A percentile compares a stretch with the other conserved stretches of the same genome.
phyloP scores from a whole-genome alignment of 2,797 vertebrate genomes.

The Alectoris magna region DNA sequence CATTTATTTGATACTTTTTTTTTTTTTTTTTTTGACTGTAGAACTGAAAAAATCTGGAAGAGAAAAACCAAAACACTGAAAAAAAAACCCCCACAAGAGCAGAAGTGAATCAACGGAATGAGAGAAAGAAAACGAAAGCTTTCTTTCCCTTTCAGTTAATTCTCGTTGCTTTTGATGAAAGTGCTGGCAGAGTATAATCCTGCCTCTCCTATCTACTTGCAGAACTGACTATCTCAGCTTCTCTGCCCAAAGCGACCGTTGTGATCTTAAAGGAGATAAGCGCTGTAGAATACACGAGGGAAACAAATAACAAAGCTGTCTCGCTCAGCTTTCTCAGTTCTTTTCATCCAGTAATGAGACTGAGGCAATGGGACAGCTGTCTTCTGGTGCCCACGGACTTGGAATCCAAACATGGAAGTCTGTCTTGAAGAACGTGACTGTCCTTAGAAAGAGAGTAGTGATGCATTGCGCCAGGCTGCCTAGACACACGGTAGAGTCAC shows the following conservation, averaged over 20 bases:
- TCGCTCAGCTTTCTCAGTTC: background rate
- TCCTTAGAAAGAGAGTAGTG: no score
- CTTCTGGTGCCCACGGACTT: background rate
- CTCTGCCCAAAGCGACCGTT: background rate
- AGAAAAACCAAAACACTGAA: background rate
- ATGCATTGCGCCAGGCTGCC: no score
- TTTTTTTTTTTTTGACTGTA: conserved; percentile 10
- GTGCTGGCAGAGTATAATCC: background rate
- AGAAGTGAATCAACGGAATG: conserved; percentile 17
- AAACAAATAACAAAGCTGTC: background rate
- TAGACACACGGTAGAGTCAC: no score
- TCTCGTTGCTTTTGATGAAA: conserved; percentile 5
- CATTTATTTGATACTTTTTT: conserved; percentile 14
- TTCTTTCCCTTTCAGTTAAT: conserved; percentile 36
- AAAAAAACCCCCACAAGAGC: background rate
- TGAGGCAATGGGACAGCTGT: background rate
- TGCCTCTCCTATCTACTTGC: background rate
- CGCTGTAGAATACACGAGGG: background rate
- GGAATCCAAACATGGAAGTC: background rate
- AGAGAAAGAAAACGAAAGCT: conserved; percentile 8
- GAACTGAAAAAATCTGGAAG: background rate
- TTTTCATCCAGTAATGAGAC: background rate
- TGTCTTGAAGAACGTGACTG: background rate
- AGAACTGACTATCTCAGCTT: background rate
- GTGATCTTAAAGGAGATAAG: background rate